A percentile compares a stretch with the other conserved stretches of the same genome.
phyloP scores from a whole-genome alignment of 2,888 invertebrate species.

The Drosophila mayaguana region DNA sequence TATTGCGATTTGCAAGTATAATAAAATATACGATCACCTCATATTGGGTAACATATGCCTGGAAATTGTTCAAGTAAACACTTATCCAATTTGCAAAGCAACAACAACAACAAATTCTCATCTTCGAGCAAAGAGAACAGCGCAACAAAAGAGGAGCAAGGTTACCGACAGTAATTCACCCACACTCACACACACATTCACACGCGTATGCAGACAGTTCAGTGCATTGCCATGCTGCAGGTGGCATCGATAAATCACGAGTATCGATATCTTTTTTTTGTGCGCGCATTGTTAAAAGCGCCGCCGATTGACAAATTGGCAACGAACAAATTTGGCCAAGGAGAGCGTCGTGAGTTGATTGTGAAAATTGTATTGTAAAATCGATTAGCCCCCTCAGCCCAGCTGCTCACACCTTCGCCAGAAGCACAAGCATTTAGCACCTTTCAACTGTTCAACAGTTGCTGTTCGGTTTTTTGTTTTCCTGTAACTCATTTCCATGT shows the following conservation, averaged over 20 bases:
- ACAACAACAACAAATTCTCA: constrained; percentile 28
- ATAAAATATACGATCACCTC: constrained; percentile 14
- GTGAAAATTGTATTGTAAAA: constrained; percentile 8
- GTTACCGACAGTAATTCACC: constrained; percentile 29
- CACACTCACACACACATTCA: background rate
- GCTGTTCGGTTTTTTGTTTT: constrained; percentile 25
- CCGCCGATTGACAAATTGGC: constrained; percentile 62
- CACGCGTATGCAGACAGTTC: background rate
- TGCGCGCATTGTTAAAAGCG: constrained; percentile 54
- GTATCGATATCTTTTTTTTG: constrained; percentile 55
- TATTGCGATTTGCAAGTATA: constrained; percentile 24
- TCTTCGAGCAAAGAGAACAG: constrained; percentile 29
- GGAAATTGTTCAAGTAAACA: constrained; percentile 38
- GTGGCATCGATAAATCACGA: constrained; percentile 72
- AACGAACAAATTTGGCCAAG: constrained; percentile 56
- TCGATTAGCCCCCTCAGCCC: background rate
- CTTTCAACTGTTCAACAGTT: constrained; percentile 30
- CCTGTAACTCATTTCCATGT: constrained; percentile 49
- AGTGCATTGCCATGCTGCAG: constrained; percentile 40
- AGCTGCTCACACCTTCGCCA: background rate
- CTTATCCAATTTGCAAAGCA: constrained; percentile 40
- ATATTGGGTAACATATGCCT: constrained; percentile 26
- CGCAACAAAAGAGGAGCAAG: constrained; percentile 45
- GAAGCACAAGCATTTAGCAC: constrained; percentile 34
- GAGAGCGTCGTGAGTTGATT: constrained; percentile 33